Conservation (phyloP, 2,113 vertebrate genomes). For the Cyprinodon brontotheroides region DNA sequence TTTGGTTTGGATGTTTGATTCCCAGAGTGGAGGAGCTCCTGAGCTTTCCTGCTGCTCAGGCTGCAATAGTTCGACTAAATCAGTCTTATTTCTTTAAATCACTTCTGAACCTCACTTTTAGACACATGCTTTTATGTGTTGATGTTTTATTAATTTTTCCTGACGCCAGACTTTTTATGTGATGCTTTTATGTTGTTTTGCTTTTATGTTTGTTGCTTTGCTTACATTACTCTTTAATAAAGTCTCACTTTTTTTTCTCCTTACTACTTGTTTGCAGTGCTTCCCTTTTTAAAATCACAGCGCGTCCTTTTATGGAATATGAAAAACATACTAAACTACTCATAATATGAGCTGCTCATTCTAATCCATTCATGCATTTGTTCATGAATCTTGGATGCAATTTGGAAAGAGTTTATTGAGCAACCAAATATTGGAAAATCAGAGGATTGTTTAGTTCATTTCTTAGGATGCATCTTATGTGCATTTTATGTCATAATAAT, state of each 20-base stretch:
- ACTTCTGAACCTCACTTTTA: constrained; percentile 46
- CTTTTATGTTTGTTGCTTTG: constrained; percentile 54
- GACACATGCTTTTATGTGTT: constrained; percentile 42
- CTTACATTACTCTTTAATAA: constrained; percentile 53
- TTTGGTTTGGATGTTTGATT: not conserved
- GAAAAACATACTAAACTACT: not conserved
- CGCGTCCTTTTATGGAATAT: not conserved
- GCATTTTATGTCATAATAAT: no score
- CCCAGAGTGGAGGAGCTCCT: constrained; percentile 14
- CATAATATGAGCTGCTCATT: not conserved
- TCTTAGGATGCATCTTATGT: no score
- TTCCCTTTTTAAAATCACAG: constrained; percentile 13
- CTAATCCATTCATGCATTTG: not conserved
- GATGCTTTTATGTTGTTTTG: constrained; percentile 53
- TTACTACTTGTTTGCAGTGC: constrained; percentile 27
- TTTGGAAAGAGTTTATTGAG: not conserved
- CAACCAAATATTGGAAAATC: not conserved
- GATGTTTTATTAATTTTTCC: constrained; percentile 62
- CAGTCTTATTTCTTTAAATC: constrained; percentile 24
- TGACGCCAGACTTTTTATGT: constrained; percentile 49
- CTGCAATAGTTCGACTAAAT: constrained; percentile 1
- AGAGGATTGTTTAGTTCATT: no score
- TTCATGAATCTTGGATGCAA: not conserved
- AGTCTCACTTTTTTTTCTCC: constrained; percentile 26
- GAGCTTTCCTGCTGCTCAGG: constrained; percentile 2